These are phyloP conservation scores for Poeciliopsis occidentalis DNA, from an alignment of 2,113 vertebrate species.

Conservation along the genomic window DNA sequence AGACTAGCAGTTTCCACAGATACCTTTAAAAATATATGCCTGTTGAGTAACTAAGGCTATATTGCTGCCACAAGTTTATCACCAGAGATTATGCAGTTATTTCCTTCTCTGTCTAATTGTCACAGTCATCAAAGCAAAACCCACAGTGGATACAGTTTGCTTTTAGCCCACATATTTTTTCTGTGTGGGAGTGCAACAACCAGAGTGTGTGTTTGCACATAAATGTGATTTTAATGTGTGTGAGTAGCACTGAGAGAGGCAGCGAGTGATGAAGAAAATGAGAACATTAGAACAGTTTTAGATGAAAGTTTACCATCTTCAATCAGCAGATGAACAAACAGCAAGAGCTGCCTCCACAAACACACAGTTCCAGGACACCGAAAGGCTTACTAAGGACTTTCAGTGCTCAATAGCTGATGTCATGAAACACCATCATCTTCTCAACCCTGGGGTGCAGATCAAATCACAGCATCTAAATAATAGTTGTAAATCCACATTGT, in stretches of 20 bases:
- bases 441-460: too few species aligned
- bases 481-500: too few species aligned
- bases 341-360: slow-evolving; percentile 8
- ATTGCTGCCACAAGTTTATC: background rate
- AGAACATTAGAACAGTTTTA: slow-evolving; percentile 32
- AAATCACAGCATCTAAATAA: too few species aligned
- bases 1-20: background rate
- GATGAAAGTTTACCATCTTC: slow-evolving; percentile 25
- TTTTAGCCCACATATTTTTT: slow-evolving; percentile 50
- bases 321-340: slow-evolving; percentile 27
- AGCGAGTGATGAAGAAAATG: slow-evolving; percentile 48
- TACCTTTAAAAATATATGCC: background rate
- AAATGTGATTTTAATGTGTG: slow-evolving; percentile 25
- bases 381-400: background rate
- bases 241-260: slow-evolving; percentile 25
- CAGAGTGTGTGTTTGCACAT: slow-evolving; percentile 43
- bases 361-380: background rate
- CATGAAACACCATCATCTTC: too few species aligned
- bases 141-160: slow-evolving; percentile 47
- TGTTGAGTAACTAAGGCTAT: background rate
- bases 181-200: slow-evolving; percentile 48
- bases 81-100: background rate
- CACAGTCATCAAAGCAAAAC: slow-evolving; percentile 25
- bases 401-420: too few species aligned
- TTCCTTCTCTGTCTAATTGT: slow-evolving; percentile 26